Percentiles rank a stretch among this genome's conserved stretches.
Evolutionary conservation across 2,888 invertebrate species (phyloP).

Genomic region (Epirrhoe tristata): DNA sequence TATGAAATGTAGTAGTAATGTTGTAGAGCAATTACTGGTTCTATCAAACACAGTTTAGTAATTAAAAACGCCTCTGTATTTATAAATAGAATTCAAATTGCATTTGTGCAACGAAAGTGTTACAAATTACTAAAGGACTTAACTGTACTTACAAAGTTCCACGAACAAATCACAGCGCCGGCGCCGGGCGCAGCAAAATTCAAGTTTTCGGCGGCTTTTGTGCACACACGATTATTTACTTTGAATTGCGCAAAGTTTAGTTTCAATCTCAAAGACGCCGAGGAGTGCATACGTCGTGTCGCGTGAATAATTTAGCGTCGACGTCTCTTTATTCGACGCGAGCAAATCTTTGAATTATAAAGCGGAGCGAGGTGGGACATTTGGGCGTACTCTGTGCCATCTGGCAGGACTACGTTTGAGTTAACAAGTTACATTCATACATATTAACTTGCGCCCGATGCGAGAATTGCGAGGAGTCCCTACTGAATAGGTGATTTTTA

Average conservation of each 20-base stretch:
- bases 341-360: conserved; percentile 82
- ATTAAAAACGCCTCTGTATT: neutral
- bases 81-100: conserved; percentile 4
- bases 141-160: conserved; percentile 22
- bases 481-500: conserved; percentile 47
- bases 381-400: conserved; percentile 62
- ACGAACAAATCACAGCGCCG: conserved; percentile 22
- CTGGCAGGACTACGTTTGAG: conserved; percentile 62
- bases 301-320: conserved; percentile 72
- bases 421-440: conserved; percentile 80
- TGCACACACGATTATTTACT: conserved; percentile 43
- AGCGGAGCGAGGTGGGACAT: conserved; percentile 65
- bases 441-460: conserved; percentile 74
- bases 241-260: conserved; percentile 47
- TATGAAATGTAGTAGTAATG: neutral
- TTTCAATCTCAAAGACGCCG: conserved; percentile 45
- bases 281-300: conserved; percentile 51
- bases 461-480: conserved; percentile 49
- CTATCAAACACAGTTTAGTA: neutral
- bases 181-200: conserved; percentile 31
- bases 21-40: neutral
- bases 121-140: conserved; percentile 16
- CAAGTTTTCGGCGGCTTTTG: conserved; percentile 38
- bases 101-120: conserved; percentile 12
- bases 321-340: conserved; percentile 72